Evolutionary conservation across 2,113 vertebrate genomes (phyloP).

Genomic region (Megalops atlanticus): DNA sequence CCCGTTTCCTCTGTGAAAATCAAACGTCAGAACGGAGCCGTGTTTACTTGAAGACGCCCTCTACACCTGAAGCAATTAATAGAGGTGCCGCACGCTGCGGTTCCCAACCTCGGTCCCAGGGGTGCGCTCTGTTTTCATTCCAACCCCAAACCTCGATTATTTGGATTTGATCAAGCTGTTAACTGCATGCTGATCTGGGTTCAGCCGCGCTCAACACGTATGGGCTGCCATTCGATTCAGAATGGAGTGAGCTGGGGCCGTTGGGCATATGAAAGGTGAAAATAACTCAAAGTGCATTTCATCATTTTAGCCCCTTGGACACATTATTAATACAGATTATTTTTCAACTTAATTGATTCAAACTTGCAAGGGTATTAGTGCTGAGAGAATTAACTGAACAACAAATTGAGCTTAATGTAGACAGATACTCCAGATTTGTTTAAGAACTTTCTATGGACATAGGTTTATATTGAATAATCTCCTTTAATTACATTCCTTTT

Average conservation of each 20-base stretch:
- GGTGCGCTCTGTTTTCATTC: background rate
- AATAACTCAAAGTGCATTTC: background rate
- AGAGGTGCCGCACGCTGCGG: background rate
- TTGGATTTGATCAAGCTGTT: conserved; percentile 1
- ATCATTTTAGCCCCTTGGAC: background rate
- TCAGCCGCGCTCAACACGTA: background rate
- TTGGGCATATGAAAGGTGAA: background rate
- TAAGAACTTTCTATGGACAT: too few relatives aligned
- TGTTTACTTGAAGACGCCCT: background rate
- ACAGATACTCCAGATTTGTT: background rate
- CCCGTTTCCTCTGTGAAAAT: background rate
- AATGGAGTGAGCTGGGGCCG: background rate
- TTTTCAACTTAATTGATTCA: background rate
- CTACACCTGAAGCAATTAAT: background rate
- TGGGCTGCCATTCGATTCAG: background rate
- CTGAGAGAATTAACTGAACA: background rate
- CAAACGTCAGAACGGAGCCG: background rate
- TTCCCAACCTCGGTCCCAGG: background rate
- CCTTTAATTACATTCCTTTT: too few relatives aligned
- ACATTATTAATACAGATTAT: background rate
- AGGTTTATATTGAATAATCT: too few relatives aligned
- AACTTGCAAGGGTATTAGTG: background rate
- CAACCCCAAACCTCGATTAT: background rate
- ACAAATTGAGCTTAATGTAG: background rate
- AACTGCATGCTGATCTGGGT: conserved; percentile 7